Evolutionary conservation across 2,888 invertebrate genomes (phyloP).

Genomic region (Xylota sylvarum): DNA sequence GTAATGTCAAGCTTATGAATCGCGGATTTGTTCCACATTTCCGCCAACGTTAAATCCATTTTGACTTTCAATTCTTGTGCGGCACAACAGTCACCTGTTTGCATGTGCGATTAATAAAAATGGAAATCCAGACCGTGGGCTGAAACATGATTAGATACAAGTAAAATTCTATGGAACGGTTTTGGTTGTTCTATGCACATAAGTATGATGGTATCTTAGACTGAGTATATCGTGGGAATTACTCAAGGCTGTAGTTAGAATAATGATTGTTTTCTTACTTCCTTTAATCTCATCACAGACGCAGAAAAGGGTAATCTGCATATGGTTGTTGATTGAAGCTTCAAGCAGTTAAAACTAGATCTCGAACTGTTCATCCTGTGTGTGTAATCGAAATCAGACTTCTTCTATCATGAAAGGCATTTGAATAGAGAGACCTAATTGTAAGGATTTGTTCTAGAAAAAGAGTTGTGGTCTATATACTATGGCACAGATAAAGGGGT

Average conservation of each 20-base stretch:
- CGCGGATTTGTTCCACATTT: constrained; percentile 36
- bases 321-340: no score
- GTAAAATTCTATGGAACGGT: not conserved
- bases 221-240: not conserved
- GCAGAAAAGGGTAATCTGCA: no score
- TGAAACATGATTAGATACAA: constrained; percentile 27
- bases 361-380: no score
- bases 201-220: not conserved
- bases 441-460: no score
- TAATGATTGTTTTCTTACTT: no score
- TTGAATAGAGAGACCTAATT: no score
- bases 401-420: no score
- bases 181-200: not conserved
- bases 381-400: no score
- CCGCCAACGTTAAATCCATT: constrained; percentile 19
- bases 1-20: not conserved
- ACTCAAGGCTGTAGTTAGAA: not conserved
- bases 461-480: no score
- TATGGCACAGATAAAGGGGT: no score
- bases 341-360: no score
- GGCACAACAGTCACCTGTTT: constrained; percentile 34
- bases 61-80: not conserved
- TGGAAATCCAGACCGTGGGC: constrained; percentile 22
- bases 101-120: constrained; percentile 33
- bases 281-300: no score